Percentiles rank a stretch among this genome's conserved stretches.
Conservation (phyloP, 2,113 vertebrate species). For the Psittacara wagleri region DNA sequence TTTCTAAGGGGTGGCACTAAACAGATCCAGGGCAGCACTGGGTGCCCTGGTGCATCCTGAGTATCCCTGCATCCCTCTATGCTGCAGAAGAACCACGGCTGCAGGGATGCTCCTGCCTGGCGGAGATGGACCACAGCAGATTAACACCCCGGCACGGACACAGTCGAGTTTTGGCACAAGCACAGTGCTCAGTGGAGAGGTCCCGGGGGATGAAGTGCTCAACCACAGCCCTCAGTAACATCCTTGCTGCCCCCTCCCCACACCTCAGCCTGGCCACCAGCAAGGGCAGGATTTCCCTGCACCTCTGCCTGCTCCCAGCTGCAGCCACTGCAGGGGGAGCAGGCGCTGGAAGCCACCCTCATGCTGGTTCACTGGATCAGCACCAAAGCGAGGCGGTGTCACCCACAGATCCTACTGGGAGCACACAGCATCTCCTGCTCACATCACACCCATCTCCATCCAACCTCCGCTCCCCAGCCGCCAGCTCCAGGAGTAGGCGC, state of each 20-base stretch:
- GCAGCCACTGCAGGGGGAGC: neutral
- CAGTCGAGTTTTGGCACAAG: neutral
- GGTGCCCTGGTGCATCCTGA: neutral
- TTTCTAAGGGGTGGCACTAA: neutral
- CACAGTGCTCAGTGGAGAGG: neutral
- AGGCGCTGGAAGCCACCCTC: neutral
- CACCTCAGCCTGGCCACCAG: neutral
- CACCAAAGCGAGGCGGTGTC: neutral
- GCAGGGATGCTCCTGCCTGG: neutral
- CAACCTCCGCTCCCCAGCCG: neutral
- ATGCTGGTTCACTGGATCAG: neutral
- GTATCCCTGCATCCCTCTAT: fast-evolving
- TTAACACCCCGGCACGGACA: fast-evolving
- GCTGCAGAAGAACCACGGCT: neutral
- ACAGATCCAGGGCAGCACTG: neutral
- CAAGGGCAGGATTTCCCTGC: neutral
- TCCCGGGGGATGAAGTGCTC: neutral
- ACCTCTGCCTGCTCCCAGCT: neutral
- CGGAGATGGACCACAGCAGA: fast-evolving
- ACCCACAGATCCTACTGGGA: neutral
- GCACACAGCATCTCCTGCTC: neutral
- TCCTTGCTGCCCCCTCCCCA: neutral
- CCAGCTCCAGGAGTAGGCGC: fast-evolving
- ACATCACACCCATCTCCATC: neutral
- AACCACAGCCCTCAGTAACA: neutral